phyloP scores from a whole-genome alignment of 2,797 vertebrate genomes.

The Nothura maculosa region DNA sequence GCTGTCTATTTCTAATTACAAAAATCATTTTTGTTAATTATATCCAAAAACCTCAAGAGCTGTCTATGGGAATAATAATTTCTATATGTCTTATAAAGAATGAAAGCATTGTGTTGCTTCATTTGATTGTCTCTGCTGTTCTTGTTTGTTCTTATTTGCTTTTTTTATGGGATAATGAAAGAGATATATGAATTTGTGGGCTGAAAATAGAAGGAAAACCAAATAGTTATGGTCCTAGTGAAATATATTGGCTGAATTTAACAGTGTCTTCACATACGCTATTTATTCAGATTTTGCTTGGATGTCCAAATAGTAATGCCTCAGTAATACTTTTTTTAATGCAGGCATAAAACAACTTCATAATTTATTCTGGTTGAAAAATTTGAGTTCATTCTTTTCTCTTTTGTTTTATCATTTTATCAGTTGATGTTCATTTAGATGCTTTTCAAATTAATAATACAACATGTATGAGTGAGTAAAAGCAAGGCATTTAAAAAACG shows the following conservation, averaged over 20 bases:
- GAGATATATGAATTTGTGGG: neutral
- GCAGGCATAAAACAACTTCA: neutral
- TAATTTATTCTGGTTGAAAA: neutral
- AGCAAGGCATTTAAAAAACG: neutral
- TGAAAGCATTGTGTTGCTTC: neutral
- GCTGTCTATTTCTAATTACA: neutral
- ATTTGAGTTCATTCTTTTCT: neutral
- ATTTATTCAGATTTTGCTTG: neutral
- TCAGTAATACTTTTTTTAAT: neutral
- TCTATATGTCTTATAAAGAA: neutral
- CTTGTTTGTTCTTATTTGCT: neutral
- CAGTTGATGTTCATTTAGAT: neutral
- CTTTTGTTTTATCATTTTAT: neutral
- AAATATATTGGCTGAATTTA: neutral
- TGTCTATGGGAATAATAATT: neutral
- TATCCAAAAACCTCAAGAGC: neutral
- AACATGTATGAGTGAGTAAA: neutral
- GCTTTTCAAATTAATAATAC: neutral
- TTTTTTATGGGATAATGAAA: neutral
- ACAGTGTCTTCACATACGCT: neutral
- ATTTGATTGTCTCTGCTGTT: neutral
- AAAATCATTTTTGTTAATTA: neutral
- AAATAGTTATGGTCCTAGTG: neutral
- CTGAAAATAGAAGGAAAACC: neutral
- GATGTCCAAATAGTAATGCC: neutral